Evolutionary conservation across 2,797 vertebrate species (phyloP).

Genomic region (Perdix hodgsoniae): DNA sequence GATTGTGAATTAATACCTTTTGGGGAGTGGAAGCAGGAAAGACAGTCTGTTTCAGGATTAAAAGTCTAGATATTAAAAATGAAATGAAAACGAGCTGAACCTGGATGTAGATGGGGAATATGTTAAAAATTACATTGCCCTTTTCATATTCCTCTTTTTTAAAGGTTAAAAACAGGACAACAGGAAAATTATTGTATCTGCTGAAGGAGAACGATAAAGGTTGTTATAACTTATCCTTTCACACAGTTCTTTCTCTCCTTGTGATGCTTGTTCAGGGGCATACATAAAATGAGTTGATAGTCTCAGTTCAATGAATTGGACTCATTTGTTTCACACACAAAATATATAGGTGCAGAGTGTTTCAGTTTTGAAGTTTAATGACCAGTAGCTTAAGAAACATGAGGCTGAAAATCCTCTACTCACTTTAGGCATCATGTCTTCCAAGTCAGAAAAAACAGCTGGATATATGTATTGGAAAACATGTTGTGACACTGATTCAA

Average conservation of each 20-base stretch:
- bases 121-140: background rate
- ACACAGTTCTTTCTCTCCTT: background rate
- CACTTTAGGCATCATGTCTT: background rate
- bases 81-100: background rate
- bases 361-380: background rate
- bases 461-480: background rate
- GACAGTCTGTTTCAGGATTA: background rate
- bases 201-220: background rate
- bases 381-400: background rate
- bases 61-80: background rate
- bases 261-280: background rate
- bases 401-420: background rate
- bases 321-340: background rate
- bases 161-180: background rate
- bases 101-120: background rate
- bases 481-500: background rate
- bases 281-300: background rate
- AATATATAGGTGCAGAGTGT: background rate
- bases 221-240: background rate
- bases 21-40: background rate
- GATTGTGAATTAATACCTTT: conserved; percentile 15
- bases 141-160: background rate
- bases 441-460: background rate
- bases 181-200: background rate
- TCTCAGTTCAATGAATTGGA: background rate